Base-by-base conservation (phyloP, 2,797 vertebrate genomes). In the Myotis planiceps region DNA sequence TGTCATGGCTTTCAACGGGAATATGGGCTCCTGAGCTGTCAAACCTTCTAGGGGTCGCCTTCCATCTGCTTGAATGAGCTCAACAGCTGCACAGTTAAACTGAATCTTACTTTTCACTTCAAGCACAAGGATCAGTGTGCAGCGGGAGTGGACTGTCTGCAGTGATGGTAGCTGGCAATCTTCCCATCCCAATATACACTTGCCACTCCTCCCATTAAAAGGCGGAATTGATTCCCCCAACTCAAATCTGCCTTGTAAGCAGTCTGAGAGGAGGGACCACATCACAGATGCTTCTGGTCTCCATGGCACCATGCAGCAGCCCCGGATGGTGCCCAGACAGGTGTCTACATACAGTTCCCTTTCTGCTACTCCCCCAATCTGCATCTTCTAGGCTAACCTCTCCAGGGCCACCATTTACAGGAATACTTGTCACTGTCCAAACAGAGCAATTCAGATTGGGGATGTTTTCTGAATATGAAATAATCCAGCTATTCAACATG, bases 391-490 rank as follows among this genome's bases (percentile, higher is more conserved):
- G 5, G 72, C 16, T 9, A 16, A 42, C 29, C 29, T 79, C 42
- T 39, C 85, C 55, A 32, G 29, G 15, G 84, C 15, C 55, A 66
- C 55, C 87, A 34, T 72, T 94, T 88, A 88, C 51, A 39, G 88
- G 93, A 97, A 93, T 12, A 29, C 25, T 47, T 82, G 58, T 27
- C 34, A 16, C 45, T 27, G 25, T 51, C 72, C 88, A 93, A 92
- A 84, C 65, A 55, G 80, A 83, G 88, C 55, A 69, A n/a, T 29
- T 93, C 93, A 83, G 58, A 86, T 12, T 16, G 23, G 21, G 37
- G 76, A 72, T 51, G 76, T 93, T 88, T 83, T 89, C 90, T 71
- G 88, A 85, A 94, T 90, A 66, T 32, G 78, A 96, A 97, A 92
- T 86, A 93, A 90, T 66, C 49, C 78, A 39, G 45, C 92, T 74